A percentile compares a stretch with the other conserved stretches of the same genome.
Conservation (phyloP, 2,797 vertebrate genomes). For the Onychomys torridus region DNA sequence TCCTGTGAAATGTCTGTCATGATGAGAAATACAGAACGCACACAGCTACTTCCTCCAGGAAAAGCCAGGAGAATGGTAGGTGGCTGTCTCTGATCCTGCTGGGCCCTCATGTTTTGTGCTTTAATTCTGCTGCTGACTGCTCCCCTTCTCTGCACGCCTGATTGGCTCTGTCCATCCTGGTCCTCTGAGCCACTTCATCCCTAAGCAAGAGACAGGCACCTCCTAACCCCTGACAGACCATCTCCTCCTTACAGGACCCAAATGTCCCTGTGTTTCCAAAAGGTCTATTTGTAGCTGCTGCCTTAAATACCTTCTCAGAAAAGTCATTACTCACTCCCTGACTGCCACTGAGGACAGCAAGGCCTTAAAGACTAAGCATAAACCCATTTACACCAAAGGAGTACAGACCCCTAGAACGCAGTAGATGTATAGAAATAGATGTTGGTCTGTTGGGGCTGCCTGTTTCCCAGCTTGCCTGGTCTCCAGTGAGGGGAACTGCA, state of each 20-base stretch:
- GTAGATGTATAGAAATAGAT: neutral
- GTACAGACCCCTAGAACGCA: neutral
- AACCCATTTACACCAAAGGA: neutral
- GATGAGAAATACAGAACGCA: neutral
- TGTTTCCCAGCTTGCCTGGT: neutral
- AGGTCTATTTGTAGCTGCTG: neutral
- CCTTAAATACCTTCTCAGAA: neutral
- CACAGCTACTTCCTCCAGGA: neutral
- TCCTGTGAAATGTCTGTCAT: neutral
- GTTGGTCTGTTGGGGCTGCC: rapidly evolving
- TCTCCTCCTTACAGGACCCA: neutral
- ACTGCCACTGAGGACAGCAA: neutral
- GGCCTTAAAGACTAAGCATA: neutral
- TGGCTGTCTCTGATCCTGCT: neutral
- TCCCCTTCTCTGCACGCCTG: neutral
- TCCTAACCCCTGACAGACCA: neutral
- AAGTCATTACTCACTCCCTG: neutral
- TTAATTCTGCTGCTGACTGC: neutral
- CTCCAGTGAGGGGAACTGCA: neutral
- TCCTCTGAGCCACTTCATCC: neutral
- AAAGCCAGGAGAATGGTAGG: conserved; percentile 27
- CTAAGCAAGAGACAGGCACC: neutral
- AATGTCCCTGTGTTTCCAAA: neutral
- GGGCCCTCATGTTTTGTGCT: neutral
- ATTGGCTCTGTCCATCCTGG: neutral